A percentile compares a stretch with the other conserved stretches of the same genome.
phyloP scores from a whole-genome alignment of 2,113 vertebrate species.

The Felis chaus region DNA sequence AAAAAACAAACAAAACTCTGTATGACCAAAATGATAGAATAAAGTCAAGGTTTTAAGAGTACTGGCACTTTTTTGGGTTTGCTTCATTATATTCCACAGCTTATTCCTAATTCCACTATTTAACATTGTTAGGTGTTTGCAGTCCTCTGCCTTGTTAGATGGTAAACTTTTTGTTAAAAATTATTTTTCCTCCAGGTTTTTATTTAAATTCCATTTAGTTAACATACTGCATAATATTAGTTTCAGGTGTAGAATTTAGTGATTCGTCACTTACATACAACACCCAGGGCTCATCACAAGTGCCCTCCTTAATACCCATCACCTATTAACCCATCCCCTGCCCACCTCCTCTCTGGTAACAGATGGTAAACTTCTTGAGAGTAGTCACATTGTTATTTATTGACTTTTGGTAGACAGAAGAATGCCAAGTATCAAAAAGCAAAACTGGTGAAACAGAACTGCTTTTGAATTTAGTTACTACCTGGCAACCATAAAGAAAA shows the following conservation, averaged over 20 bases:
- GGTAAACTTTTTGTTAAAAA: background rate
- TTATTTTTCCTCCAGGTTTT: background rate
- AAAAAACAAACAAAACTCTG: background rate
- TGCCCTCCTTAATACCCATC: background rate
- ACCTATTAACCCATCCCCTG: background rate
- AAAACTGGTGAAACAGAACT: background rate
- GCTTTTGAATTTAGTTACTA: slow-evolving; percentile 29
- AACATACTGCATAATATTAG: background rate
- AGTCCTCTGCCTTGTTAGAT: background rate
- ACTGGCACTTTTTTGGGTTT: background rate
- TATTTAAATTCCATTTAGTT: background rate
- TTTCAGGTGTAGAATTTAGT: background rate
- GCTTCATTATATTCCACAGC: background rate
- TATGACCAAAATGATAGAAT: background rate
- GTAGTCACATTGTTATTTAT: background rate
- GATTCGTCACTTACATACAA: background rate
- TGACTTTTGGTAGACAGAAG: background rate
- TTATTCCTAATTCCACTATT: background rate
- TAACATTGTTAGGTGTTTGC: background rate
- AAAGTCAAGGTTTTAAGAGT: background rate
- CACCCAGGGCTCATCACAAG: background rate
- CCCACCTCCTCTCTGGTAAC: background rate
- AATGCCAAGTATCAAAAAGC: background rate
- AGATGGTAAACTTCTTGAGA: background rate
- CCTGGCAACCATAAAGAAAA: background rate